Evolutionary conservation across 2,113 vertebrate species (phyloP).

Genomic region (Rhizomys pruinosus): DNA sequence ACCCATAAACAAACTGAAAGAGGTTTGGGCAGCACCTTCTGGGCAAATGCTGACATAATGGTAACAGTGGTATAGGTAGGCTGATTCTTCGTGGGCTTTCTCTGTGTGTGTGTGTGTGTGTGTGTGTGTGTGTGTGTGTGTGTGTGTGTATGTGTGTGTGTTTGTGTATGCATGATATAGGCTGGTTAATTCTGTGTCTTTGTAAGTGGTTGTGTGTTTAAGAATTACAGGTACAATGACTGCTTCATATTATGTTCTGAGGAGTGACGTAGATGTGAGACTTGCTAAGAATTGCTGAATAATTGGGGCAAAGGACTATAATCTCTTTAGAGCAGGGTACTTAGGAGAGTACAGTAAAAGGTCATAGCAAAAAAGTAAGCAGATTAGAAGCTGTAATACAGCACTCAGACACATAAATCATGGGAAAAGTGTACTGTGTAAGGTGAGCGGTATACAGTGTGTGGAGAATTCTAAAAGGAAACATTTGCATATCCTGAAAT

Average conservation of each 20-base stretch:
- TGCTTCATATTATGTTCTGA: slow-evolving; percentile 25
- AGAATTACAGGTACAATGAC: background rate
- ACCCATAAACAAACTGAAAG: background rate
- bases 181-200: too few species aligned
- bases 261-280: background rate
- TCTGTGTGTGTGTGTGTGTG: too few species aligned
- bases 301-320: background rate
- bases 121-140: too few species aligned
- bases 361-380: slow-evolving; percentile 18
- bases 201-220: background rate
- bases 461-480: slow-evolving; percentile 5
- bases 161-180: too few species aligned
- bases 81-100: too few species aligned
- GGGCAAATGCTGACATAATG: background rate
- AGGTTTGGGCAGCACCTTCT: background rate
- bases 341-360: background rate
- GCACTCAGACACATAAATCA: slow-evolving; percentile 19
- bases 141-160: too few species aligned
- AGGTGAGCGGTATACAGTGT: background rate
- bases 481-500: background rate
- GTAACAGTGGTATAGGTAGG: background rate
- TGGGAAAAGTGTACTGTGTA: background rate
- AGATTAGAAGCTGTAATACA: background rate
- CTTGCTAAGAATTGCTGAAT: background rate
- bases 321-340: slow-evolving; percentile 19